Conservation (phyloP, 2,888 invertebrate species). For the Caenorhabditis wallacei region DNA sequence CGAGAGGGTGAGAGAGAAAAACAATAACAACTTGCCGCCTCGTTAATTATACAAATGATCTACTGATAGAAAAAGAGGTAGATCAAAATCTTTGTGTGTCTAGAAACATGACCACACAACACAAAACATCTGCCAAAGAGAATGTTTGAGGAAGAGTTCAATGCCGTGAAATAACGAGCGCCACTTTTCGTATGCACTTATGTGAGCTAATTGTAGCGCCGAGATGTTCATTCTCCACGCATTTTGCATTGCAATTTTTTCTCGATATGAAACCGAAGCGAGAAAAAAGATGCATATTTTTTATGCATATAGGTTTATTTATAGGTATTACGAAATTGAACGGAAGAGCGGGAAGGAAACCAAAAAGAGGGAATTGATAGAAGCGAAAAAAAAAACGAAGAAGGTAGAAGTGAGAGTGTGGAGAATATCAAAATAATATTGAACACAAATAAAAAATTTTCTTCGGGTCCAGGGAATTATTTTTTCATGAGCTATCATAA, state of each 20-base stretch:
- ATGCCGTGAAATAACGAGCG: conserved; percentile 16
- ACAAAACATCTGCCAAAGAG: not conserved
- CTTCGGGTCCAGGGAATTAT: no score
- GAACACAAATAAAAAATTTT: not conserved
- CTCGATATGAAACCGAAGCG: not conserved
- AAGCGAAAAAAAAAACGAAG: not conserved
- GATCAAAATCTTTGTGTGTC: no score
- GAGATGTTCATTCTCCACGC: conserved; percentile 36
- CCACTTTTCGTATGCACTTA: conserved; percentile 47
- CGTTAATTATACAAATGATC: no score
- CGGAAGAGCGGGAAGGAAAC: conserved; percentile 44
- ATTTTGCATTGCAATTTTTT: not conserved
- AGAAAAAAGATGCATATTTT: not conserved
- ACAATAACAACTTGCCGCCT: no score
- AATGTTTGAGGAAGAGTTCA: conserved; percentile 3
- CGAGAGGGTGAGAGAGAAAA: no score
- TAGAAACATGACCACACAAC: no score
- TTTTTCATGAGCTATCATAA: no score
- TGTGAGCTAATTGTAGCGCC: conserved; percentile 40
- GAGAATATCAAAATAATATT: not conserved
- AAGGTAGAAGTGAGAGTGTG: no score
- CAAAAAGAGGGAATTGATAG: not conserved
- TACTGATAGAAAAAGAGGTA: no score
- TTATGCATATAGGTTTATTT: conserved; percentile 32
- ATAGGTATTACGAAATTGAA: conserved; percentile 31